These are phyloP conservation scores for Herpailurus yagouaroundi DNA, from an alignment of 2,113 vertebrate species.

Conservation along the genomic window DNA sequence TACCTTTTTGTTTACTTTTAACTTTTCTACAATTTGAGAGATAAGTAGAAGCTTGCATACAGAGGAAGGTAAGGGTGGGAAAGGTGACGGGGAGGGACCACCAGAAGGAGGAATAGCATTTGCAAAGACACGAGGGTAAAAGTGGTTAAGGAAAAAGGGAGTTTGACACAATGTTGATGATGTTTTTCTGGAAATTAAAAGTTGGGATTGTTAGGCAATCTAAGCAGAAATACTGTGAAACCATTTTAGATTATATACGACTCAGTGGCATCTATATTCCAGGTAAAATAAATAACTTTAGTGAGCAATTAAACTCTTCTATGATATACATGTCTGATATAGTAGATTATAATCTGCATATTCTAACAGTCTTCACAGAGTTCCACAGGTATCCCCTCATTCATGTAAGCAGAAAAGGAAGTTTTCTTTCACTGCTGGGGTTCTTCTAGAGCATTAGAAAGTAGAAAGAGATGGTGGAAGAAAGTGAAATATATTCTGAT, in stretches of 20 bases:
- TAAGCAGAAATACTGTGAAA: background rate
- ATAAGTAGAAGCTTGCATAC: background rate
- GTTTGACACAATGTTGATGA: background rate
- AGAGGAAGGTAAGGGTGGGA: background rate
- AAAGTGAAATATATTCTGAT: background rate
- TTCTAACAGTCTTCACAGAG: background rate
- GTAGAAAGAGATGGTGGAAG: background rate
- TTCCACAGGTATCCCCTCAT: background rate
- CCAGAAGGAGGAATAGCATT: background rate
- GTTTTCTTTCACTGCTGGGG: background rate
- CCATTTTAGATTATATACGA: background rate
- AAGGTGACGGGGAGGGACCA: background rate
- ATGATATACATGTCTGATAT: background rate
- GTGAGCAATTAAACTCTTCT: background rate
- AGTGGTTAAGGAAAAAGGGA: background rate
- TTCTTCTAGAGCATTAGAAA: background rate
- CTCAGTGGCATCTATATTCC: background rate
- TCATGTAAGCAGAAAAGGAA: background rate
- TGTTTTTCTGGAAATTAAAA: constrained; percentile 12
- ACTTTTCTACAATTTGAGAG: background rate
- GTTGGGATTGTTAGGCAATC: background rate
- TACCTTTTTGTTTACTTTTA: background rate
- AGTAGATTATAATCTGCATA: background rate
- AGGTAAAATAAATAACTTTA: background rate
- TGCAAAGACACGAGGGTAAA: background rate